Evolutionary conservation across 2,797 vertebrate species (phyloP), one percentile per base, ranked within the genome.

Genomic region (Decapterus maruadsi): DNA sequence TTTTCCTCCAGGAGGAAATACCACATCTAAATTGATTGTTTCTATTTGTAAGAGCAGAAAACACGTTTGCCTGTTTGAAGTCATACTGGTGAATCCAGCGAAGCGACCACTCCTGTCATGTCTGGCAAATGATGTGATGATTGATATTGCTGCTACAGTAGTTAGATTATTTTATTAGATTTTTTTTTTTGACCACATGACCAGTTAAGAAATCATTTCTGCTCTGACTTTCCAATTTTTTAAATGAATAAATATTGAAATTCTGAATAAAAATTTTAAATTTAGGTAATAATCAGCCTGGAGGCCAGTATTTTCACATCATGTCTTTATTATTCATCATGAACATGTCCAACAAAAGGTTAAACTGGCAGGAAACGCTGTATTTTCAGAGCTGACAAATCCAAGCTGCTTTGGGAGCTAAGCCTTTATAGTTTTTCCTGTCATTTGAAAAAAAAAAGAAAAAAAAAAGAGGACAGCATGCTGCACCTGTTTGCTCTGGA

Each of bases 401-500:
- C 50, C 34, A 14, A 9, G 43, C 42, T 65, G 60, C 61, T 85
- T 63, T 55, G 7, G 54, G 48, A 80, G 59, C 26, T 66, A 59
- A 83, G 59, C 31, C 54, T 57, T 74, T 89, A 58, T 58, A 68
- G 29, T 61, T 87, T 73, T 26, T 75, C 38, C 59, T 60, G 56
- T 80, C 69, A 65, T 57, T n/a, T 53, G 45, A 67, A 31, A 67
- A 26, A 67, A 31, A 67, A 54, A 80, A 66, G 55, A 42, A 67
- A 31, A 67, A 26, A 67, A 31, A 67, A 54, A 80, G 66, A 58
- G 40, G 46, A 20, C 61, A 43, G 19, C 1, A 1, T 31, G 26
- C 42, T 61, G 42, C 78, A 82, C 78, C 73, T 87, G 58, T 58
- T 76, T 64, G 50, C 58, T 48, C 60, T n/a, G 58, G n/a, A 75